Conservation (phyloP, 1,140 invertebrate species). For the Elysia chlorotica region DNA sequence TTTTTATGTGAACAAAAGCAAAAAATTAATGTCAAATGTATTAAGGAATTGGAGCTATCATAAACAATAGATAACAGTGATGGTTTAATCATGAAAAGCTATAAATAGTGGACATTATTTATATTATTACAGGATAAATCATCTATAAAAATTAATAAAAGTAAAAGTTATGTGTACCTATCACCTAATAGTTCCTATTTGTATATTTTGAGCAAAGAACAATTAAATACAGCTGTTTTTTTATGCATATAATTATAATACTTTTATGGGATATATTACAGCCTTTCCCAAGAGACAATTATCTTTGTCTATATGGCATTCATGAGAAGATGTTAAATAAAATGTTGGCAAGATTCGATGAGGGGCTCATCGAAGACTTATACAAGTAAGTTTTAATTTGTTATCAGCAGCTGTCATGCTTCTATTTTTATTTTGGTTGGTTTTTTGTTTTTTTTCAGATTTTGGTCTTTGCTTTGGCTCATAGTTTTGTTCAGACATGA, state of each 20-base stretch:
- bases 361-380: slow-evolving; percentile 60
- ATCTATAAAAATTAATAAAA: neutral
- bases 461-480: too few species aligned
- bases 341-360: slow-evolving; percentile 52
- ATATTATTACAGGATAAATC: neutral
- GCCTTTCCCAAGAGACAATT: slow-evolving; percentile 49
- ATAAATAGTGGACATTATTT: too few species aligned
- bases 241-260: neutral
- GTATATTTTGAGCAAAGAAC: neutral
- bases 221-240: neutral
- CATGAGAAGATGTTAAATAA: slow-evolving; percentile 61
- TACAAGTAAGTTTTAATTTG: slow-evolving; percentile 50
- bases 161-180: neutral
- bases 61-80: too few species aligned
- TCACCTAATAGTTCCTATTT: neutral
- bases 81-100: too few species aligned
- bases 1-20: too few species aligned
- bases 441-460: neutral
- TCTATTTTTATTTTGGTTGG: neutral
- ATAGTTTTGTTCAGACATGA: too few species aligned
- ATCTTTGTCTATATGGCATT: slow-evolving; percentile 59
- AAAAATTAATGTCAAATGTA: too few species aligned
- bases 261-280: slow-evolving; percentile 20
- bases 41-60: too few species aligned
- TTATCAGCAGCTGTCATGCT: neutral